Percentiles rank a stretch among this genome's conserved stretches.
These are phyloP conservation scores for Leptinotarsa defecta DNA, from an alignment of 1,140 invertebrate genomes.

Conservation along the genomic window DNA sequence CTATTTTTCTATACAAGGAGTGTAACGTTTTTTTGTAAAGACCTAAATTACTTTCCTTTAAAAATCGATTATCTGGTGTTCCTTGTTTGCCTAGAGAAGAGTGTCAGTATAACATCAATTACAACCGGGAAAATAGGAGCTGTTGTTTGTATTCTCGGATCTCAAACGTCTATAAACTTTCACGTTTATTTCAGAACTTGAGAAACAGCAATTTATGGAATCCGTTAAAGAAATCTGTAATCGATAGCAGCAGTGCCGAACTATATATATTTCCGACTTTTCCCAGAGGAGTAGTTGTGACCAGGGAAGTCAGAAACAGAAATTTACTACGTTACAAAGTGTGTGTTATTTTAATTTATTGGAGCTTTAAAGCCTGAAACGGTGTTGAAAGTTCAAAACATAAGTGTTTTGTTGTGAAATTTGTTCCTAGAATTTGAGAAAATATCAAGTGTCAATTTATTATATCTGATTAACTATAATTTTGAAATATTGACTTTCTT, in stretches of 20 bases:
- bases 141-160: neutral
- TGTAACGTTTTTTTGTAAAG: too few species aligned
- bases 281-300: slow-evolving; percentile 36
- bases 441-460: too few species aligned
- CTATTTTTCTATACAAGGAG: too few species aligned
- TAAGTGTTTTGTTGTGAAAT: neutral
- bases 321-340: slow-evolving; percentile 14
- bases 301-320: slow-evolving; percentile 27
- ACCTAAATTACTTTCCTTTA: too few species aligned
- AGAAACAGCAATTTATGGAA: neutral
- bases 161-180: neutral
- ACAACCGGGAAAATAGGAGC: neutral
- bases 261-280: slow-evolving; percentile 34
- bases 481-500: too few species aligned
- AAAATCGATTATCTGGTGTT: too few species aligned
- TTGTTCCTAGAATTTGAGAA: too few species aligned
- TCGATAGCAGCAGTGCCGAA: slow-evolving; percentile 25
- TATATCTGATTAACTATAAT: too few species aligned
- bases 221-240: slow-evolving; percentile 3
- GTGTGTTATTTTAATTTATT: slow-evolving; percentile 17
- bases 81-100: neutral
- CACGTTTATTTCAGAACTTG: neutral
- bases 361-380: neutral
- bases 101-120: neutral
- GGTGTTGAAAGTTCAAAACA: neutral